Conservation (phyloP, 2,113 vertebrate species). For the Antechinus flavipes region DNA sequence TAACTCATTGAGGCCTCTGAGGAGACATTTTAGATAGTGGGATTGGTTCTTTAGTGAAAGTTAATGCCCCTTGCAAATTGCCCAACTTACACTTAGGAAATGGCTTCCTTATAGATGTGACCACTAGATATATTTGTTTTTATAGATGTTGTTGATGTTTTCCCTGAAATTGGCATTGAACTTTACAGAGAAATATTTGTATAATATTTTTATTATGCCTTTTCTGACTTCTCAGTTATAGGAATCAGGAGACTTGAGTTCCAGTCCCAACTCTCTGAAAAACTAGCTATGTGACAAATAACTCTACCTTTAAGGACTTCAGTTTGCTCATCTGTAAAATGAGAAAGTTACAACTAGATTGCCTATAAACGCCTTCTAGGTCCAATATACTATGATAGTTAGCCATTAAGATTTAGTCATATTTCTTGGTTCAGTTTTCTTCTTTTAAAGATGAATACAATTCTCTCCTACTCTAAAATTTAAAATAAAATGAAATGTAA, state of each 20-base stretch:
- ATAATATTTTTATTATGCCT: neutral
- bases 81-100: slow-evolving; percentile 8
- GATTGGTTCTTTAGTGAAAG: slow-evolving; percentile 38
- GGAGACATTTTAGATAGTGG: neutral
- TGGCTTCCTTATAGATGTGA: neutral
- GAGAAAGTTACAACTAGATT: neutral
- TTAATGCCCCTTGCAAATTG: slow-evolving; percentile 9
- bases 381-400: neutral
- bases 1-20: neutral
- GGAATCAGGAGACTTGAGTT: neutral
- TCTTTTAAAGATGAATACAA: neutral
- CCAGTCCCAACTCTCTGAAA: neutral
- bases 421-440: neutral
- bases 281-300: neutral
- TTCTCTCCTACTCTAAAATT: neutral
- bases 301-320: neutral
- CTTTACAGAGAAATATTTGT: neutral
- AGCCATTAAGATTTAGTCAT: neutral
- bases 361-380: neutral
- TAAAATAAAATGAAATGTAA: neutral
- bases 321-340: neutral
- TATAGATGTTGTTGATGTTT: slow-evolving; percentile 9
- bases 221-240: neutral
- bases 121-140: neutral
- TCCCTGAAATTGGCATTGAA: slow-evolving; percentile 36